Evolutionary conservation across 2,797 vertebrate species (phyloP), one percentile per base, ranked within the genome.

Genomic region (Gila robusta): DNA sequence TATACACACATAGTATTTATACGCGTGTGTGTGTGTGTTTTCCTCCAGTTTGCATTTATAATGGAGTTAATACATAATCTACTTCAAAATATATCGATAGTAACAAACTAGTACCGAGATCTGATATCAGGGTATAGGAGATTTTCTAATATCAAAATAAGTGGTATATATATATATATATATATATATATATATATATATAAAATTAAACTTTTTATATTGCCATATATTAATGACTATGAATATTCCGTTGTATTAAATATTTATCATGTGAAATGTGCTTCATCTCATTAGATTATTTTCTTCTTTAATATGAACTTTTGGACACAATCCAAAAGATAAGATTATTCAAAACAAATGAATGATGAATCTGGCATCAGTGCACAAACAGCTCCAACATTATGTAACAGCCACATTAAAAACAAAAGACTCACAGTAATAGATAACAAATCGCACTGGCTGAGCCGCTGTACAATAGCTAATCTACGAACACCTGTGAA

Each of bases 341-440:
- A 56, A 37, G 52, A 77, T 14, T 56, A 56, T 37, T 77, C 73
- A 77, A 56, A 56, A 52, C 10, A 79, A 64, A 32, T 47, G 11
- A 66, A 47, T 49, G 39, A 47, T 35, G 10, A 80, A 11, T 32
- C 62, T 47, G 62, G 62, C 17, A 47, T 12, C 26, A 8, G 62
- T n/a, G 79, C 79, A 80, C 79, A 49, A 66, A 80, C 62, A 49
- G 41, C 26, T 64, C 23, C 37, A 56, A 44, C 77, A 41, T 79
- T 28, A 17, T 12, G 39, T 28, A 79, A 79, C 23, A 28, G 16
- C 26, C 72, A 62, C 37, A 79, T 79, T 62, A 41, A 28, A 41
- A 39, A 79, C n/a, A 21, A 79, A 44, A 76, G 49, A 76, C 19
- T 76, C 19, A 56, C 28, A 32, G 19, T 77, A 56, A 77, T 37